Evolutionary conservation across 2,797 vertebrate species (phyloP), one percentile per base, ranked within the genome.

Genomic region (Coracias cyanogaster): DNA sequence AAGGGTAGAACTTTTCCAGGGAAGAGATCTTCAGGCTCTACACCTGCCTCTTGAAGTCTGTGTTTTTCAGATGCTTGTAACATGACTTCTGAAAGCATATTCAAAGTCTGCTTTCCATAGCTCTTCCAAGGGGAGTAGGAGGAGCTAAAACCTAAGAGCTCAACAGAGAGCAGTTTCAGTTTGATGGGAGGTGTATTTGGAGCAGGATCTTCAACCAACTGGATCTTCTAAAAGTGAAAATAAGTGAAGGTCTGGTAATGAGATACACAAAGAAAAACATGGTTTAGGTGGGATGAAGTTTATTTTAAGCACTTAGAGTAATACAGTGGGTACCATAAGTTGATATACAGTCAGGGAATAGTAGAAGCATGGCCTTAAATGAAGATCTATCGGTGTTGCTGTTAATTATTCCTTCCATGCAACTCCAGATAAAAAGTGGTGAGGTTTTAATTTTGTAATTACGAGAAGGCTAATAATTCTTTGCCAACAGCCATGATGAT

Each of bases 391-490:
- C 52, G 66, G 28, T 82, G 77, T 58, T 94, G 54, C 61, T 82
- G n/a, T 91, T 94, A 95, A 83, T 84, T 82, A 73, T 84, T 90
- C 66, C 54, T 94, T 88, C 33, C 60, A 54, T 0, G 0, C 37
- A 77, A 67, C 17, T 85, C 45, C 49, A 89, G 62, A 78, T 74
- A 94, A 81, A 57, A 92, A 61, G 35, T 22, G 33, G 69, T 62
- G 82, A 90, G 55, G 62, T 91, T 95, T 94, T 92, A 91, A 69
- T 94, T 89, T 90, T 86, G 37, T 93, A 80, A 80, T 94, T 94
- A 86, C 77, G 45, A 46, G 39, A 86, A 79, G 43, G 60, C 73
- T 95, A 95, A 93, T 95, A 91, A 91, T 94, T 91, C 87, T 90
- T 94, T 93, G 70, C 80, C 88, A 95, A 94, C 91, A 84, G 73